Evolutionary conservation across 2,797 vertebrate genomes (phyloP).

Genomic region (Monodelphis domestica): DNA sequence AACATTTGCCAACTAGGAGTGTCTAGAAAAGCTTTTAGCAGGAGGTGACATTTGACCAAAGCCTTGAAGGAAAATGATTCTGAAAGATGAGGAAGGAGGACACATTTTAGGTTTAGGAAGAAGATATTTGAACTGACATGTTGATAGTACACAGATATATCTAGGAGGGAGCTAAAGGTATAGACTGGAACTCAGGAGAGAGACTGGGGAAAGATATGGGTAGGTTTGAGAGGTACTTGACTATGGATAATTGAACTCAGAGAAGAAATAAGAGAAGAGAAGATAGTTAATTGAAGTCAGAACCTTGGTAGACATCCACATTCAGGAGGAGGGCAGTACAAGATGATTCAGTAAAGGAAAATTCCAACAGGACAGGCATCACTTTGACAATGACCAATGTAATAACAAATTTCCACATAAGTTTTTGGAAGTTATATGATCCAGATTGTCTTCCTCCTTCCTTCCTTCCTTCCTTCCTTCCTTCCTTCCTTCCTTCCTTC

Average conservation of each 20-base stretch:
- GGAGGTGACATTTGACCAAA: background rate
- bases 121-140: background rate
- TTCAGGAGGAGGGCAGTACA: background rate
- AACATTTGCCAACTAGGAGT: background rate
- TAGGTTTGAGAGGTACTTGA: background rate
- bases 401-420: too few relatives aligned
- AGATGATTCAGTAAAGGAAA: background rate
- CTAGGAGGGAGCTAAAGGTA: background rate
- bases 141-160: background rate
- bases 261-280: background rate
- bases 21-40: background rate
- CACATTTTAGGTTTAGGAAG: background rate
- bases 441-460: too few relatives aligned
- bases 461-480: too few relatives aligned
- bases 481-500: too few relatives aligned
- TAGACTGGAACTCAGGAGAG: background rate
- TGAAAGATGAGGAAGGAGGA: background rate
- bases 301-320: background rate
- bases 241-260: background rate
- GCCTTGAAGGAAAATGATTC: too few relatives aligned
- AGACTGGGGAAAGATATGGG: background rate
- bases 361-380: background rate
- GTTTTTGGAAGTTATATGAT: too few relatives aligned
- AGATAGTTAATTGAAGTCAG: background rate
- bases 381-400: too few relatives aligned